Evolutionary conservation across 2,888 invertebrate genomes (phyloP).

Genomic region (Erebia epiphron): DNA sequence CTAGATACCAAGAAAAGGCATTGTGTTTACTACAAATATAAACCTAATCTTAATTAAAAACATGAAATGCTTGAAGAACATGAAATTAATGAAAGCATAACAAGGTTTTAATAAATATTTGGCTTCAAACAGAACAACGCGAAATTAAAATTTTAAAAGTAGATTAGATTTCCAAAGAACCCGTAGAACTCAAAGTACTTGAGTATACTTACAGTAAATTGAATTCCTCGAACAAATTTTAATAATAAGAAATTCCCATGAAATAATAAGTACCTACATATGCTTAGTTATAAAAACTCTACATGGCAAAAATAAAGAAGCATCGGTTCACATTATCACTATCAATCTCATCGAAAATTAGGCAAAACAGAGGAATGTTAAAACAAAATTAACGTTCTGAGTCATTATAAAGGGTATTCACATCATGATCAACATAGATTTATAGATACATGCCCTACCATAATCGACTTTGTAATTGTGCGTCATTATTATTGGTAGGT

Average conservation of each 20-base stretch:
- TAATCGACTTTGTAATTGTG: conserved; percentile 23
- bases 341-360: background rate
- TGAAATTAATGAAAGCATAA: background rate
- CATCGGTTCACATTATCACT: background rate
- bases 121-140: background rate
- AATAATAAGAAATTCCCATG: too few relatives aligned
- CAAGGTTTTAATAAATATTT: background rate
- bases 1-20: background rate
- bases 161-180: too few relatives aligned
- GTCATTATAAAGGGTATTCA: too few relatives aligned
- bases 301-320: background rate
- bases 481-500: conserved; percentile 17
- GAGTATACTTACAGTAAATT: too few relatives aligned
- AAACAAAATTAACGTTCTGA: too few relatives aligned
- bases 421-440: background rate
- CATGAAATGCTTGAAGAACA: background rate
- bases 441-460: background rate
- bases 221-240: too few relatives aligned
- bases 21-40: background rate
- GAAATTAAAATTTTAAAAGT: background rate
- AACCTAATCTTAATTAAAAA: background rate
- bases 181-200: too few relatives aligned
- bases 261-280: too few relatives aligned
- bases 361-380: too few relatives aligned
- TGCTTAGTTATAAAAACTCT: too few relatives aligned